Conservation (phyloP, 2,797 vertebrate species). For the Sitta carolinensis region DNA sequence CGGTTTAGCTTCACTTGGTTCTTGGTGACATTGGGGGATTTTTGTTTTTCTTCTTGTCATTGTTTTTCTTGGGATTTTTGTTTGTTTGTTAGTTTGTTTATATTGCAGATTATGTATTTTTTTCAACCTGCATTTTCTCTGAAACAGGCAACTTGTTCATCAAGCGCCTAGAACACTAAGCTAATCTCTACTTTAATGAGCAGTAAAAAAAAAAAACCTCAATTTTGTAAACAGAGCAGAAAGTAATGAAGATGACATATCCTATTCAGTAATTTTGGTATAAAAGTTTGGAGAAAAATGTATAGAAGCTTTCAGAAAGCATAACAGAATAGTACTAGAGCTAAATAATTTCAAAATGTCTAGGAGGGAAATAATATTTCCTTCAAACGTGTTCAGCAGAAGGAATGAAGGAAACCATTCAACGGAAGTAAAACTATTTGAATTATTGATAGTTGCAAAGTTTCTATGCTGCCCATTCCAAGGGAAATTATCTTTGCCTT, state of each 20-base stretch:
- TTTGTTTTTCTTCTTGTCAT: not conserved
- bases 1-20: not conserved
- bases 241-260: not conserved
- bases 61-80: not conserved
- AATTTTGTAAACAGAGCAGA: not conserved
- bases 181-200: not conserved
- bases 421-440: not conserved
- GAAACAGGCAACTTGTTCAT: not conserved
- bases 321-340: not conserved
- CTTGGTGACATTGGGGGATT: fast-evolving
- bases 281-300: not conserved
- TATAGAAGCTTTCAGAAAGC: not conserved
- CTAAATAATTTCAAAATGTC: not conserved
- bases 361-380: not conserved
- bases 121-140: not conserved
- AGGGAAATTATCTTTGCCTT: not conserved
- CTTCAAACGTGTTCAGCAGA: not conserved
- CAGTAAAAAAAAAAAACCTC: fast-evolving
- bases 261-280: not conserved
- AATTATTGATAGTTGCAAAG: not conserved
- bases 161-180: fast-evolving
- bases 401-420: not conserved
- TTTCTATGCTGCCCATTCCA: not conserved
- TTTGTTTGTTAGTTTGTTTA: not conserved
- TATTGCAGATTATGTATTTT: not conserved